Conservation (phyloP, 2,113 vertebrate genomes). For the Vanacampus margaritifer region DNA sequence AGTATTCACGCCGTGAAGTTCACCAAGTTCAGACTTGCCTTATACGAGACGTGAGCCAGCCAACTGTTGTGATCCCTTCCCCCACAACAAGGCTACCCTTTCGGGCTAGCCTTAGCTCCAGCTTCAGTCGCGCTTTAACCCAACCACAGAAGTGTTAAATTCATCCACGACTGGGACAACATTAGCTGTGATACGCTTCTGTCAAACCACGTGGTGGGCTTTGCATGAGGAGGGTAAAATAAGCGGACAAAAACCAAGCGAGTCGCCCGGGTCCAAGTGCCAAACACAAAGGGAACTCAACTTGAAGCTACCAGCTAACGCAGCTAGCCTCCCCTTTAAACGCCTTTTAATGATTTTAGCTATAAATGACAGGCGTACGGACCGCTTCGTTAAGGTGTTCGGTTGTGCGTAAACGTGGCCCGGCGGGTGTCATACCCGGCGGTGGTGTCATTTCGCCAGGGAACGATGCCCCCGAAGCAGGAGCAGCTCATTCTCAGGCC, state of each 20-base stretch:
- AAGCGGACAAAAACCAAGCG: not conserved
- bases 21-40: slow-evolving; percentile 62
- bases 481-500: slow-evolving; percentile 56
- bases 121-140: slow-evolving; percentile 35
- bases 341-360: slow-evolving; percentile 1
- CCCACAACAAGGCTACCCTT: slow-evolving; percentile 57
- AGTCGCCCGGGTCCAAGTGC: slow-evolving; percentile 43
- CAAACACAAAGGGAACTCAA: slow-evolving; percentile 78
- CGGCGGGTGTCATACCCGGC: slow-evolving; percentile 42
- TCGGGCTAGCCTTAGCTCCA: slow-evolving; percentile 30
- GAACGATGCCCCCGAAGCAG: slow-evolving; percentile 20
- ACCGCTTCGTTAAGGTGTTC: not conserved
- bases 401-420: slow-evolving; percentile 1
- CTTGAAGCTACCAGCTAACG: slow-evolving; percentile 51
- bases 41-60: slow-evolving; percentile 59
- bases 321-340: slow-evolving; percentile 38
- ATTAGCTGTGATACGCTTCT: not conserved
- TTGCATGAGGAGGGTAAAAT: no score
- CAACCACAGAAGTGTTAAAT: not conserved
- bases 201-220: not conserved
- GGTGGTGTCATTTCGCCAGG: not conserved
- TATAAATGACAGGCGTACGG: not conserved
- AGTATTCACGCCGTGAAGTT: slow-evolving; percentile 55
- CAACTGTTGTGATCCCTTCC: slow-evolving; percentile 71
- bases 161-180: not conserved